Base-by-base conservation (phyloP, 2,888 invertebrate genomes). In the Bursaphelenchus okinawaensis region DNA sequence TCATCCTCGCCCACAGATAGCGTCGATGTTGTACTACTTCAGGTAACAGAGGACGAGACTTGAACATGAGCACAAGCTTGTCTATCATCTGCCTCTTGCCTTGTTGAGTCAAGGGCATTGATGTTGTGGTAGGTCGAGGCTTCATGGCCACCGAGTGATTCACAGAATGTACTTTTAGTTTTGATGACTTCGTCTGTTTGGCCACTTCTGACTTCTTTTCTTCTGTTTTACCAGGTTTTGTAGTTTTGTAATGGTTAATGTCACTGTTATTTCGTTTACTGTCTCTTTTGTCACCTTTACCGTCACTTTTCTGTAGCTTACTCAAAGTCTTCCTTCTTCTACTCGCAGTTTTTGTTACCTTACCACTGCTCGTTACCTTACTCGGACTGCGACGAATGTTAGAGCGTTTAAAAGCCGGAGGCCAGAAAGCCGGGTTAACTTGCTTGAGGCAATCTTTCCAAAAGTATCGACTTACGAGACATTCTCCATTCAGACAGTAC, bases 401-500 rank as follows among this genome's bases (percentile, higher is more conserved):
- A 40, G 40, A 40, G 40, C 40, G 40, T 40, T 40, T 40, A 23
- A 54, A 24, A 51, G 60, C 50, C 24, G 60, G n/a, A n/a, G 62
- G 62, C 62, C 60, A 62, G 19, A 61, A 61, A 19, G 62, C 62
- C 8, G 1, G 63, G 22, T 60, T 22, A 60, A 24, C n/a, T 24
- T 24, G 29, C 22, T 55, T 55, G 29, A 61, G 23, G 24, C 63
- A 58, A 16, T 16, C 26, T 4, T 29, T 70, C 52, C 56, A 59
- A 20, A 58, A 61, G 19, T 50, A 31, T 20, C 27, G 23, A 55
- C 75, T 67, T 68, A 81, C 79, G 70, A 82, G 66, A 63, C 82
- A 82, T 60, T 82, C 78, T 63, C 82, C 82, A 52, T 74, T 76
- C 23, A 82, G 63, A 67, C 82, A 82, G 67, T 78, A 83, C 58